Base-by-base conservation (phyloP, 2,797 vertebrate genomes). In the Myioborus miniatus region DNA sequence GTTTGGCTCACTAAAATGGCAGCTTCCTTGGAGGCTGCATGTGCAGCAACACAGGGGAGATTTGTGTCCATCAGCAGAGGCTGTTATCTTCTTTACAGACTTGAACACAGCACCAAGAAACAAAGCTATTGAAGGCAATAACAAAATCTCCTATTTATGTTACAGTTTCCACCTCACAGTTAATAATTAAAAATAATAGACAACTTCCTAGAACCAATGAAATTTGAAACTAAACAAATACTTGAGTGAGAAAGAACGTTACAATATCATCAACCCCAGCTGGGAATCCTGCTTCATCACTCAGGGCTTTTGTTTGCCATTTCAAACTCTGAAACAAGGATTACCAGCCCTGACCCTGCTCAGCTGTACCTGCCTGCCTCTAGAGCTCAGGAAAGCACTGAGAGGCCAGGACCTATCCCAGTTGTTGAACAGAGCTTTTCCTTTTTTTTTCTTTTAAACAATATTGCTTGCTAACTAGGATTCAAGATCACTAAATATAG, bases 401-500 rank as follows among this genome's bases (percentile, higher is more conserved):
- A 13, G 21, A 43, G 34, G 26, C 59, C n/a, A 32, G 2, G 2
- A n/a, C 11, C 24, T 19, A 52, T 5, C 2, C 1, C 4, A 43
- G 16, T 1, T 50, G 11, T 43, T 9, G 1, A 81, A 69, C 8
- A 56, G 19, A 26, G 6, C 4, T 32, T 58, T 83, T 49, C 27
- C 30, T 14, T 8, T 15, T 9, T 15, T 9, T 11, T 15, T 1
- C 7, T 27, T 68, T 65, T 47, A 21, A 74, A 41, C 8, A 76
- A 11, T 47, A 83, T 26, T 69, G n/a, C 46, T 90, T 58, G n/a
- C 74, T 89, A 93, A 70, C 55, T 27, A 53, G 52, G 29, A 86
- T 34, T 59, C 27, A 22, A 46, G 71, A 82, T 52, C 30, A 87
- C 65, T 87, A 94, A 96, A 87, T 55, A 83, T 37, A 87, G 87